Percentiles rank a stretch among this genome's conserved stretches.
Evolutionary conservation across 2,797 vertebrate genomes (phyloP).

Genomic region (Pempheris klunzingeri): DNA sequence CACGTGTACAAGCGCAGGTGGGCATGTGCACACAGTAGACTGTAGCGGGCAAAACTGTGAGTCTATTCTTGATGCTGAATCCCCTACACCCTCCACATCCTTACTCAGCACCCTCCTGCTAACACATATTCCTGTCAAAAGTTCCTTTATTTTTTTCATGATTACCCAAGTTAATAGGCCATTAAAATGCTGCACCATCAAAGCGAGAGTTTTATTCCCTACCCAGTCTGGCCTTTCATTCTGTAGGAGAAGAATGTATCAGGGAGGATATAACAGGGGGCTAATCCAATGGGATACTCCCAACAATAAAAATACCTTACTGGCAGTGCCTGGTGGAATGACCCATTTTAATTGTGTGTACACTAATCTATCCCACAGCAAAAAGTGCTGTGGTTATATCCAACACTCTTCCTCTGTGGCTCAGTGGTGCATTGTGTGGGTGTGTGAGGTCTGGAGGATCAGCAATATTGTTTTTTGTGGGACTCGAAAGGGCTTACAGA

Average conservation of each 20-base stretch:
- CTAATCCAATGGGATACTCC: slow-evolving; percentile 78
- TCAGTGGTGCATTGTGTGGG: slow-evolving; percentile 78
- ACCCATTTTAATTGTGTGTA: slow-evolving; percentile 80
- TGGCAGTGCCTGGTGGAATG: slow-evolving; percentile 68
- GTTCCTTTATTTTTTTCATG: slow-evolving; percentile 42
- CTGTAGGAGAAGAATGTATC: slow-evolving; percentile 58
- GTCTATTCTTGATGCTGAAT: slow-evolving; percentile 29
- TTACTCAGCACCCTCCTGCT: slow-evolving; percentile 39
- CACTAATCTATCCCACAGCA: slow-evolving; percentile 75
- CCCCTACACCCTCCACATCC: not conserved
- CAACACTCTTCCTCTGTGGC: slow-evolving; percentile 73
- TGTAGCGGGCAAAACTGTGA: slow-evolving; percentile 3
- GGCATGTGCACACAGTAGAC: not conserved
- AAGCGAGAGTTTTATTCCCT: slow-evolving; percentile 55
- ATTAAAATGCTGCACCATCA: slow-evolving; percentile 62
- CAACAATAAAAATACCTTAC: slow-evolving; percentile 81
- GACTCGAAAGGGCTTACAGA: slow-evolving; percentile 74
- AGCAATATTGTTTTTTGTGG: slow-evolving; percentile 80
- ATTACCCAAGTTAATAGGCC: slow-evolving; percentile 66
- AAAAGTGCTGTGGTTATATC: slow-evolving; percentile 75
- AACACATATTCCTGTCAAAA: slow-evolving; percentile 41
- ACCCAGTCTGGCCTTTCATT: slow-evolving; percentile 50
- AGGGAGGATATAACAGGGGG: slow-evolving; percentile 56
- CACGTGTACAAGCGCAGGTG: not conserved
- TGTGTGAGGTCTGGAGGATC: slow-evolving; percentile 74